A percentile compares a stretch with the other conserved stretches of the same genome.
Evolutionary conservation across 2,888 invertebrate genomes (phyloP).

Genomic region (Phyllotreta cruciferae): DNA sequence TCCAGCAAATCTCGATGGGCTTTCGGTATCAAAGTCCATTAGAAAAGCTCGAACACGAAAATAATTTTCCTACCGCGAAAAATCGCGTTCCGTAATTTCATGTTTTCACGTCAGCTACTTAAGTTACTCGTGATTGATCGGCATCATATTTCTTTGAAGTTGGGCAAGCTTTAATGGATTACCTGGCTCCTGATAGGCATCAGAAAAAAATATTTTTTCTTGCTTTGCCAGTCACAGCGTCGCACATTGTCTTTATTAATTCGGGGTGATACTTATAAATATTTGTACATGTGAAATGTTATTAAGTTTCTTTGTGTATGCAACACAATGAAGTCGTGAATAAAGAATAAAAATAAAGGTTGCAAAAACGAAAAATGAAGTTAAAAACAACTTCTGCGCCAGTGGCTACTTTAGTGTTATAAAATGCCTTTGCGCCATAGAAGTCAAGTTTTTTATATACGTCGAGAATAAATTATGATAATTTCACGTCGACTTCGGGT

Average conservation of each 20-base stretch:
- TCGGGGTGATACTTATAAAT: too few relatives aligned
- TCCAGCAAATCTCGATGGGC: neutral
- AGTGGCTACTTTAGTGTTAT: constrained; percentile 3
- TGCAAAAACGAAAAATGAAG: too few relatives aligned
- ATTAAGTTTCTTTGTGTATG: too few relatives aligned
- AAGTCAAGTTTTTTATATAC: constrained; percentile 2
- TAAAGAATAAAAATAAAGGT: neutral
- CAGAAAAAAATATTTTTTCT: constrained; percentile 19
- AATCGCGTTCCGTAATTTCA: constrained; percentile 45
- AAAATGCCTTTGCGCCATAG: constrained; percentile 4
- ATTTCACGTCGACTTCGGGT: constrained; percentile 4
- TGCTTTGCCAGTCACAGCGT: neutral
- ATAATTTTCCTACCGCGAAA: constrained; percentile 24
- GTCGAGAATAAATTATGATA: constrained; percentile 15
- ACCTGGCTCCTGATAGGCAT: constrained; percentile 19
- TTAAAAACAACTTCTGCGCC: neutral
- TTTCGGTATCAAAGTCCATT: constrained; percentile 10
- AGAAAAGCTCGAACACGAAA: constrained; percentile 16
- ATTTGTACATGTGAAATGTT: too few relatives aligned
- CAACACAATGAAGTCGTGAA: neutral
- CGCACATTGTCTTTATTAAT: too few relatives aligned
- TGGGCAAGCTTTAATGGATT: constrained; percentile 28
- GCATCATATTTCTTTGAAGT: constrained; percentile 29
- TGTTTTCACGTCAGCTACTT: constrained; percentile 51
- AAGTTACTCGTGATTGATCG: constrained; percentile 45